Conservation (phyloP, 2,888 invertebrate genomes). For the Pogonocherus hispidulus region DNA sequence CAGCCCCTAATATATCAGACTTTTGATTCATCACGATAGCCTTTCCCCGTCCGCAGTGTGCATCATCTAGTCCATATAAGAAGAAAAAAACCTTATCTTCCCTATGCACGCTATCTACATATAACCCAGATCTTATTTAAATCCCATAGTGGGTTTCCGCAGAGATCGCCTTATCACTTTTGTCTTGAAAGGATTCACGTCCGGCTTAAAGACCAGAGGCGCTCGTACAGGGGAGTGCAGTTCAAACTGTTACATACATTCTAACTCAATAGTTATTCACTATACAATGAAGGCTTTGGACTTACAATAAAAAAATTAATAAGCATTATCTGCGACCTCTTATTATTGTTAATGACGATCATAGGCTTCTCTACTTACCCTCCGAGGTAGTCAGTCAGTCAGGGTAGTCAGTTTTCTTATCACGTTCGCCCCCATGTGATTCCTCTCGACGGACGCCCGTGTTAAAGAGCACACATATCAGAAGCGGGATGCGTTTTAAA, state of each 20-base stretch:
- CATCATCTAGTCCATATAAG: neutral
- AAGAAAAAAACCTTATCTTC: constrained; percentile 6
- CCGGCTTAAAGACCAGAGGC: neutral
- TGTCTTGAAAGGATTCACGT: constrained; percentile 8
- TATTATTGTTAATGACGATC: too few species aligned
- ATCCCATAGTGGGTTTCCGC: constrained; percentile 7
- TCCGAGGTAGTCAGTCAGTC: neutral
- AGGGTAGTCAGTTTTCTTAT: neutral
- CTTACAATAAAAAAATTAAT: too few species aligned
- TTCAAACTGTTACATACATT: neutral
- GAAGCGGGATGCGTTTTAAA: constrained; percentile 13
- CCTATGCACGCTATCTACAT: neutral
- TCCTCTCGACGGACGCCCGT: too few species aligned
- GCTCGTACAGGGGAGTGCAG: neutral
- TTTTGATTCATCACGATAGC: neutral
- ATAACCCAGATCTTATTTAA: constrained; percentile 15
- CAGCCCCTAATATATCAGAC: too few species aligned
- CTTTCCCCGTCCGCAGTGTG: neutral
- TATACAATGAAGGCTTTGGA: too few species aligned
- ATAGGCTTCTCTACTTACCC: too few species aligned
- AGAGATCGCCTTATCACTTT: constrained; percentile 22
- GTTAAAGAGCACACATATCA: constrained; percentile 18
- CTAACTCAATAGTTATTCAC: too few species aligned
- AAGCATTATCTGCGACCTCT: too few species aligned
- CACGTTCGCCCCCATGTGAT: too few species aligned